Evolutionary conservation across 2,113 vertebrate genomes (phyloP).

Genomic region (Rhea pennata): DNA sequence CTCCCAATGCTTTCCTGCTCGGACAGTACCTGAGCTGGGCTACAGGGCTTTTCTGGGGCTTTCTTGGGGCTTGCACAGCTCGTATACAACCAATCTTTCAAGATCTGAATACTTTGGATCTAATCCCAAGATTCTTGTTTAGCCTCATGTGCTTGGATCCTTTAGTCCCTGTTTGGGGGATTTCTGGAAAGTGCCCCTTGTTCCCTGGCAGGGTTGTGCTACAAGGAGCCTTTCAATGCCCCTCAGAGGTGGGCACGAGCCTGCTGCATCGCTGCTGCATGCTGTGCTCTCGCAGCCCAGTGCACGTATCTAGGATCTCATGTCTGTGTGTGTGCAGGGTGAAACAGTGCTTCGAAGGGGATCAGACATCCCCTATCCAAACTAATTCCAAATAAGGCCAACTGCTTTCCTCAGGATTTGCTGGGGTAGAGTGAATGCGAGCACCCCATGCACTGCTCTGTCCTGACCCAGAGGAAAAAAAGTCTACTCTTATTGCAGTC

Average conservation of each 20-base stretch:
- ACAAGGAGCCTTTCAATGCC: background rate
- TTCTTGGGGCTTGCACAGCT: background rate
- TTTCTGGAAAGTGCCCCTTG: background rate
- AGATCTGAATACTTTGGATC: background rate
- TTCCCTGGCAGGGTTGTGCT: accelerated
- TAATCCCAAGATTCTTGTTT: background rate
- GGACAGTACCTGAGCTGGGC: background rate
- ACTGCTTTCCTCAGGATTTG: accelerated
- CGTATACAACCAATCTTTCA: accelerated
- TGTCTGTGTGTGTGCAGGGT: background rate
- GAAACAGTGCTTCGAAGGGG: background rate
- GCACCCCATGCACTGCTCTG: background rate
- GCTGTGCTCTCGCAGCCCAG: background rate
- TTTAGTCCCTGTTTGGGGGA: background rate
- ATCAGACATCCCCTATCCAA: background rate
- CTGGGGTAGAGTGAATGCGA: background rate
- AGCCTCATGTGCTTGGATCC: background rate
- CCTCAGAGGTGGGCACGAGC: accelerated
- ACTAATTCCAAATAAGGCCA: background rate
- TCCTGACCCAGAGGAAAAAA: background rate
- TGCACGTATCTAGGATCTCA: background rate
- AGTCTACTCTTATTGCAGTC: background rate
- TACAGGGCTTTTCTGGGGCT: background rate
- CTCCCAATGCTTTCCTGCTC: background rate
- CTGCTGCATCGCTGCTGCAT: accelerated